Conservation (phyloP, 2,888 invertebrate species). For the Phortica okadai region DNA sequence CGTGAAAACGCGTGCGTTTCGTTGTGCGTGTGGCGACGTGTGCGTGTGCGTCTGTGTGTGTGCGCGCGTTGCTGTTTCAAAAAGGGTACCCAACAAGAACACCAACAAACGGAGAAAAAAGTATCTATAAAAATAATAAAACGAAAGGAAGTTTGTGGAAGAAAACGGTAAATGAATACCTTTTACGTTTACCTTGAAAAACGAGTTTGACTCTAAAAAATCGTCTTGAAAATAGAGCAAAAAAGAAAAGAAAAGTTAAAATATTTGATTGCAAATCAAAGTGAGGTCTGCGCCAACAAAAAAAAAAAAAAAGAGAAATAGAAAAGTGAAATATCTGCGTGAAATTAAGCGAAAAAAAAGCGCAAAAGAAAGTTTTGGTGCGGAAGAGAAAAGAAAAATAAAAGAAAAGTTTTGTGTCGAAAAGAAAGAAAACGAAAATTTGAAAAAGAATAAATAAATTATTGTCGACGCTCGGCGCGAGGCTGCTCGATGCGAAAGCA, state of each 20-base stretch:
- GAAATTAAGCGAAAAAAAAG: neutral
- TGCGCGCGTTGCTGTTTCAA: slow-evolving; percentile 33
- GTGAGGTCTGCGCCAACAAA: neutral
- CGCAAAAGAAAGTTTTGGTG: neutral
- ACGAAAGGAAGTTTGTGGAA: slow-evolving; percentile 9
- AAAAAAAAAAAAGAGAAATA: neutral
- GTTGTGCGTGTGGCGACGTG: neutral
- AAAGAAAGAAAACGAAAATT: slow-evolving; percentile 23
- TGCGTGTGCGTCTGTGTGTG: slow-evolving; percentile 31
- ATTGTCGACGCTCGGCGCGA: slow-evolving; percentile 37
- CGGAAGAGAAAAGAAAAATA: neutral
- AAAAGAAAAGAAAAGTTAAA: slow-evolving; percentile 1
- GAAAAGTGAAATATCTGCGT: neutral
- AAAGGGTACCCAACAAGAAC: slow-evolving; percentile 34
- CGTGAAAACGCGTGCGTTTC: neutral
- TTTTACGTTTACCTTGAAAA: slow-evolving; percentile 20
- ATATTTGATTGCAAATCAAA: slow-evolving; percentile 24
- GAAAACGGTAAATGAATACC: slow-evolving; percentile 11
- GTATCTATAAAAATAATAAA: neutral
- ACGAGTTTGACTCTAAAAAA: slow-evolving; percentile 1
- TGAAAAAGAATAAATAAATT: slow-evolving; percentile 37
- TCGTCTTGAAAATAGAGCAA: neutral
- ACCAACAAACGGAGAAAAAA: neutral
- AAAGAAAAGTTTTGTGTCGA: slow-evolving; percentile 47
- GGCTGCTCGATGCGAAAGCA: neutral